These are phyloP conservation scores for Pelobates fuscus DNA, from an alignment of 2,113 vertebrate species.

Conservation along the genomic window DNA sequence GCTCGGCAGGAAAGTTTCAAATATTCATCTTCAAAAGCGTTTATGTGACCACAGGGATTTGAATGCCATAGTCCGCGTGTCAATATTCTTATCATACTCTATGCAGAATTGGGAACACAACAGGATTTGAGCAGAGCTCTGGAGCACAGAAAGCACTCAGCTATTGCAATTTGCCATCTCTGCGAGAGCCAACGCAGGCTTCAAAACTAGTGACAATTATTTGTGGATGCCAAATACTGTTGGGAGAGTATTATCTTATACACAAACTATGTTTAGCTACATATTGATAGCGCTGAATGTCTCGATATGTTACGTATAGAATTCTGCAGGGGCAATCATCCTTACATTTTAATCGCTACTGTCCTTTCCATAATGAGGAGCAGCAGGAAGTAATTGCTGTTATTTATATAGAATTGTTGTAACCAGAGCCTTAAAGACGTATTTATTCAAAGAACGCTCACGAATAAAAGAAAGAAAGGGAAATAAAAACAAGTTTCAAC, in stretches of 20 bases:
- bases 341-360: not conserved
- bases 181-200: constrained; percentile 1
- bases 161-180: constrained; percentile 8
- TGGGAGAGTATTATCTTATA: not conserved
- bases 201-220: not conserved
- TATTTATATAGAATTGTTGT: not conserved
- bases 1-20: not conserved
- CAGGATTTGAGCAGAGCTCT: not conserved
- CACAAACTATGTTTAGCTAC: constrained; percentile 4
- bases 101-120: not conserved
- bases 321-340: constrained; percentile 17
- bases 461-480: no score
- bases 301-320: no score
- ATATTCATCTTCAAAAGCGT: not conserved
- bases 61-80: not conserved
- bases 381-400: not conserved
- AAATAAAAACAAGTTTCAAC: no score
- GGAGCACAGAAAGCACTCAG: not conserved
- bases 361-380: not conserved
- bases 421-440: no score
- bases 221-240: not conserved
- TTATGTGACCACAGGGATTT: not conserved
- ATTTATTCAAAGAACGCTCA: no score
- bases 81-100: constrained; percentile 5
- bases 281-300: not conserved